A percentile compares a stretch with the other conserved stretches of the same genome.
Evolutionary conservation across 2,888 invertebrate species (phyloP).

Genomic region (Calliopum simillimum): DNA sequence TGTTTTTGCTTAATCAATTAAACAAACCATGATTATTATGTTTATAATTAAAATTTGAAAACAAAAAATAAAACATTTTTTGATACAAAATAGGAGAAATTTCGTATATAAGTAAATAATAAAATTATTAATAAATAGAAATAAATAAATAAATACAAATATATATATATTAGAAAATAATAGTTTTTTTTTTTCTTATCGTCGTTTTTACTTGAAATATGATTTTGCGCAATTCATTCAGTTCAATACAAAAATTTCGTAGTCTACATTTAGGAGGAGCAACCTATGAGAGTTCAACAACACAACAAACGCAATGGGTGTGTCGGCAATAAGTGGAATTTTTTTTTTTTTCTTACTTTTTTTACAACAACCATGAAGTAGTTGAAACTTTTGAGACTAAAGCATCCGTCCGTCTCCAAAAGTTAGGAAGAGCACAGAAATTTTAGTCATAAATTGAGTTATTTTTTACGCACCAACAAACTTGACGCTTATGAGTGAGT

Average conservation of each 20-base stretch:
- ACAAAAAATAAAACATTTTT: constrained; percentile 31
- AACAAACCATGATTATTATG: constrained; percentile 12
- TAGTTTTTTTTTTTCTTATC: constrained; percentile 30
- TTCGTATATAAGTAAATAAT: constrained; percentile 4
- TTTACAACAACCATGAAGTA: too few species aligned
- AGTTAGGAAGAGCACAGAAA: constrained; percentile 41
- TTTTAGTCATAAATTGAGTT: constrained; percentile 51
- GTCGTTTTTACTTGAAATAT: constrained; percentile 47
- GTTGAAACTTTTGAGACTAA: too few species aligned
- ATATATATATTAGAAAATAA: constrained; percentile 29
- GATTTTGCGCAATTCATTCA: constrained; percentile 57
- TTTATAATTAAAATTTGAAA: constrained; percentile 4
- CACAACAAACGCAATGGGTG: constrained; percentile 14
- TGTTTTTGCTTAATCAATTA: constrained; percentile 4
- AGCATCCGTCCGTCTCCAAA: constrained; percentile 1
- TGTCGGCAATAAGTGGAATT: constrained; percentile 31
- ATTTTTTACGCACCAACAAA: constrained; percentile 38
- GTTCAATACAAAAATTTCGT: background rate
- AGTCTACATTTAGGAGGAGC: constrained; percentile 17
- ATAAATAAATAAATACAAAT: constrained; percentile 27
- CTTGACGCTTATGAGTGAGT: constrained; percentile 4
- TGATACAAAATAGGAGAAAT: constrained; percentile 23
- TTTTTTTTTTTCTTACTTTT: too few species aligned
- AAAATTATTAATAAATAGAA: constrained; percentile 10
- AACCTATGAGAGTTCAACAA: background rate